These are phyloP conservation scores for Clarias gariepinus DNA, from an alignment of 2,113 vertebrate genomes.

Conservation along the genomic window DNA sequence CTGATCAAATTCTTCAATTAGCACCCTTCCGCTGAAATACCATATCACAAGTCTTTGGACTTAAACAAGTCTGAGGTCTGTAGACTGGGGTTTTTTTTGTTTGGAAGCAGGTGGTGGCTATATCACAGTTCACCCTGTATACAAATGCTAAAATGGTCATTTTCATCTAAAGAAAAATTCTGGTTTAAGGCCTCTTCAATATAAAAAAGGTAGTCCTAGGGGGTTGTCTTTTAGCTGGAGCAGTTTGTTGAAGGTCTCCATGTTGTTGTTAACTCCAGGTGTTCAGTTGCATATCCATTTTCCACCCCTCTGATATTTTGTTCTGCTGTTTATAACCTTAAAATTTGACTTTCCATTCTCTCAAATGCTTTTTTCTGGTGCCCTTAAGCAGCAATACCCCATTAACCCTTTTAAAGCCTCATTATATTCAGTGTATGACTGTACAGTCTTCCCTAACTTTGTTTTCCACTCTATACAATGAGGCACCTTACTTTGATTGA, in stretches of 20 bases:
- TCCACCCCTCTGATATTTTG: neutral
- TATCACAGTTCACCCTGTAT: constrained; percentile 44
- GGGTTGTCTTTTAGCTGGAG: constrained; percentile 27
- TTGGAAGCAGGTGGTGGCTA: constrained; percentile 21
- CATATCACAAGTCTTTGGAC: constrained; percentile 31
- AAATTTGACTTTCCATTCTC: neutral
- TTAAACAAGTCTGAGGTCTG: constrained; percentile 31
- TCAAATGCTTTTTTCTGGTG: neutral
- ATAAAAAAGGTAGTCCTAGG: constrained; percentile 56
- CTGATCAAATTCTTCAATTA: constrained; percentile 35
- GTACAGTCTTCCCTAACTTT: constrained; percentile 15
- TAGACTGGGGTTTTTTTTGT: constrained; percentile 24
- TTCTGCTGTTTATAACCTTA: neutral
- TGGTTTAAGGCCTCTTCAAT: constrained; percentile 70
- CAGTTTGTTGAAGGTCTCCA: neutral
- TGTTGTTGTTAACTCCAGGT: neutral
- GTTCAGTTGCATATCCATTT: neutral
- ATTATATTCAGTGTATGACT: constrained; percentile 19
- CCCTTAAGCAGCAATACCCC: constrained; percentile 40
- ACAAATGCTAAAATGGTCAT: constrained; percentile 31
- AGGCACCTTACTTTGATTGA: constrained; percentile 61
- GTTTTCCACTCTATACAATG: constrained; percentile 13
- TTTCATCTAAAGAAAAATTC: constrained; percentile 40
- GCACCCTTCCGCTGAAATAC: constrained; percentile 43
- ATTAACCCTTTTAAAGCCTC: constrained; percentile 2